phyloP scores from a whole-genome alignment of 2,113 vertebrate species.

The Myanophis thanlyinensis region DNA sequence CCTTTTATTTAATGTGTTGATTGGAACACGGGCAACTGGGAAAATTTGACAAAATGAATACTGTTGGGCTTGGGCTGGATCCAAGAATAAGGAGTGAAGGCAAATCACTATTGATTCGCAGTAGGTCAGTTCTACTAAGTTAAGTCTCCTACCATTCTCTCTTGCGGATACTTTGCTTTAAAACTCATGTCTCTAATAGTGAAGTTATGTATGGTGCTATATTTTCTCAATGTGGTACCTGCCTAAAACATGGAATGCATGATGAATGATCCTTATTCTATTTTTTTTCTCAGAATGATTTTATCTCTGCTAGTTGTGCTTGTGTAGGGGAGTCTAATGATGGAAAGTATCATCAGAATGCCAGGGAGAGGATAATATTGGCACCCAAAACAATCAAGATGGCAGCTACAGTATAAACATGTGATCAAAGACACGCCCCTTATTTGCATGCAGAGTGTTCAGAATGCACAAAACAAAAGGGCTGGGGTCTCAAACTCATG shows the following conservation, averaged over 20 bases:
- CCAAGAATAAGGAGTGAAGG: background rate
- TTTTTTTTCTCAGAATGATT: background rate
- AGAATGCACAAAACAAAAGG: background rate
- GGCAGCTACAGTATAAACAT: background rate
- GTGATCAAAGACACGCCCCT: background rate
- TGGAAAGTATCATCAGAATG: background rate
- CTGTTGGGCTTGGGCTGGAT: background rate
- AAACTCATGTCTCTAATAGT: background rate
- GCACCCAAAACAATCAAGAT: background rate
- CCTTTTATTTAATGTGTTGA: background rate
- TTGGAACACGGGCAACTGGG: background rate
- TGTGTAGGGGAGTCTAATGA: background rate
- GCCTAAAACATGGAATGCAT: background rate
- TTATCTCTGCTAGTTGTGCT: background rate
- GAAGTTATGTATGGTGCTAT: background rate
- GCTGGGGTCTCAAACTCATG: background rate
- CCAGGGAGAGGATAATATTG: background rate
- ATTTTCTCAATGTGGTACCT: background rate
- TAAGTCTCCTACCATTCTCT: background rate
- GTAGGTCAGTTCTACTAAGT: background rate
- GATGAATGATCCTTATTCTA: background rate
- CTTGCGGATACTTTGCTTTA: background rate
- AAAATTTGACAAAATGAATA: background rate
- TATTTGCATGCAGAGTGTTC: background rate
- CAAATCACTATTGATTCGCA: background rate